Percentiles rank a stretch among this genome's conserved stretches.
Conservation (phyloP, 2,888 invertebrate species). For the Papilio demoleus region DNA sequence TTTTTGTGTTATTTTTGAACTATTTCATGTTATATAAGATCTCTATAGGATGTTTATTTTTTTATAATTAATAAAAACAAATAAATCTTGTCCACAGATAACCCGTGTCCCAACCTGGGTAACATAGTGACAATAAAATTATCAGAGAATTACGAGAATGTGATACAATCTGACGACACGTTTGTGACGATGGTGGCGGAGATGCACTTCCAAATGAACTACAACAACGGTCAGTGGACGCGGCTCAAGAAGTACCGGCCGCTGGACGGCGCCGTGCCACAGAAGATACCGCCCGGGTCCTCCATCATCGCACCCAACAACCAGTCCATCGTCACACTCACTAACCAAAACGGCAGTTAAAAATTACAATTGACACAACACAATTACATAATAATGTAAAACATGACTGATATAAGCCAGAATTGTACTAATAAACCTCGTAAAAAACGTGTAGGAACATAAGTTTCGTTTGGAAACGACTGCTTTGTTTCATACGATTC, state of each 20-base stretch:
- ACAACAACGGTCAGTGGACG: conserved; percentile 99
- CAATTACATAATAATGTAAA: background rate
- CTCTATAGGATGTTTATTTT: too few species aligned
- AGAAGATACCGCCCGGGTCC: conserved; percentile 75
- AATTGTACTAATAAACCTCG: too few species aligned
- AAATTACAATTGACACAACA: background rate
- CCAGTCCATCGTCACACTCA: conserved; percentile 73
- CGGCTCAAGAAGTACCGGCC: conserved; percentile 93
- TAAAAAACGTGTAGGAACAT: too few species aligned
- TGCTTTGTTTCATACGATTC: too few species aligned
- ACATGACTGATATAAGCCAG: too few species aligned
- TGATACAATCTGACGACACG: conserved; percentile 93
- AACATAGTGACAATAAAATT: conserved; percentile 98
- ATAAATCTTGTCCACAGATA: too few species aligned
- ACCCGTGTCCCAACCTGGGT: conserved; percentile 98
- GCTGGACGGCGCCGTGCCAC: conserved; percentile 83
- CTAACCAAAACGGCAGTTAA: conserved; percentile 76
- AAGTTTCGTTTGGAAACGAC: too few species aligned
- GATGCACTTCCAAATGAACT: conserved; percentile 99
- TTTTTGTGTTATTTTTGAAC: too few species aligned
- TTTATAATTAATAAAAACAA: too few species aligned
- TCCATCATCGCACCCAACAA: conserved; percentile 72
- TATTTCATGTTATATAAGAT: too few species aligned
- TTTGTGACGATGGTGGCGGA: conserved; percentile 92
- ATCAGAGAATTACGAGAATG: conserved; percentile 95